Evolutionary conservation across 2,113 vertebrate species (phyloP).

Genomic region (Bufo gargarizans): DNA sequence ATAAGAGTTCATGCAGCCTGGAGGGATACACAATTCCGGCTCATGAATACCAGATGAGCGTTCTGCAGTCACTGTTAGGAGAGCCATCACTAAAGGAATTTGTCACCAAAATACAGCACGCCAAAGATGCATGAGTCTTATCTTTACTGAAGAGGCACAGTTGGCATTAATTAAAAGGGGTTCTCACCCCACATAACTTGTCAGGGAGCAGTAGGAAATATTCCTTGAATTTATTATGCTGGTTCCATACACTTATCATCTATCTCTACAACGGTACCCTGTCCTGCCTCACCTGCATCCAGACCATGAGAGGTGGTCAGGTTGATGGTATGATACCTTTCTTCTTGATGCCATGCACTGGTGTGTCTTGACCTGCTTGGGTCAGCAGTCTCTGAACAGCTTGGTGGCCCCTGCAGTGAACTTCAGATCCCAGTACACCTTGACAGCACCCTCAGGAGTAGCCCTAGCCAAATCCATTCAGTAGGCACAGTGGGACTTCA

Average conservation of each 20-base stretch:
- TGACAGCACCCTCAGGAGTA: too few species aligned
- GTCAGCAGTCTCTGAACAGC: too few species aligned
- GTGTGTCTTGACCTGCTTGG: too few species aligned
- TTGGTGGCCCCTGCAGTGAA: too few species aligned
- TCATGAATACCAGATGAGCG: constrained; percentile 46
- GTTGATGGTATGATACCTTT: too few species aligned
- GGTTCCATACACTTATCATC: background rate
- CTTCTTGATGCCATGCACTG: too few species aligned
- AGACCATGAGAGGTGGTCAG: too few species aligned
- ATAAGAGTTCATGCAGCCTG: constrained; percentile 19
- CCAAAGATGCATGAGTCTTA: constrained; percentile 3
- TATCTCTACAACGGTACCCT: too few species aligned
- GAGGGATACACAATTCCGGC: constrained; percentile 18
- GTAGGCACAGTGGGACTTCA: too few species aligned
- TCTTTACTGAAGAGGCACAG: constrained; percentile 14
- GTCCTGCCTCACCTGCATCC: too few species aligned
- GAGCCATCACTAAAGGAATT: constrained; percentile 32
- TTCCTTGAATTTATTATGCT: background rate
- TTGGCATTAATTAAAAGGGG: background rate
- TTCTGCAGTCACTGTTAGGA: background rate
- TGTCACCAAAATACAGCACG: background rate
- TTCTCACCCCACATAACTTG: background rate
- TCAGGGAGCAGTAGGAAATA: background rate
- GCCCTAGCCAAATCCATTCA: too few species aligned
- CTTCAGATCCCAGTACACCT: too few species aligned